Percentiles rank a stretch among this genome's conserved stretches.
phyloP scores from a whole-genome alignment of 2,888 invertebrate genomes.

The Eupithecia centaureata region DNA sequence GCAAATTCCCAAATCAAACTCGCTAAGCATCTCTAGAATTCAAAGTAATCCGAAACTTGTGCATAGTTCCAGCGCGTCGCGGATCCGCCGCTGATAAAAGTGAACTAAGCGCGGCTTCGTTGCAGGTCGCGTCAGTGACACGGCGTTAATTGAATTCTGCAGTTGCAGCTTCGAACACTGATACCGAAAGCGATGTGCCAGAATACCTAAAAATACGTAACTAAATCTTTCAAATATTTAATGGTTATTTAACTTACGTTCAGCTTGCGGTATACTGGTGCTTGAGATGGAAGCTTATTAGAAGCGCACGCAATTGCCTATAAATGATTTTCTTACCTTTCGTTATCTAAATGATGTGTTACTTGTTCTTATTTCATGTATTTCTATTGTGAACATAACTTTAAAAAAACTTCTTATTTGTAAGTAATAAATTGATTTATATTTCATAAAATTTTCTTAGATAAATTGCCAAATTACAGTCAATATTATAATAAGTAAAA shows the following conservation, averaged over 20 bases:
- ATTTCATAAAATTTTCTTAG: too few relatives aligned
- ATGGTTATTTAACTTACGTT: not conserved
- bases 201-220: conserved; percentile 12
- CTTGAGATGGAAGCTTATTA: too few relatives aligned
- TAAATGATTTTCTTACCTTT: too few relatives aligned
- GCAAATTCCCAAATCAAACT: not conserved
- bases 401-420: too few relatives aligned
- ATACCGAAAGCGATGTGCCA: not conserved
- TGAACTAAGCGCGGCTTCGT: conserved; percentile 16
- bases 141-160: conserved; percentile 38
- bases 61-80: not conserved
- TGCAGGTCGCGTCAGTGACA: conserved; percentile 35
- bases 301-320: too few relatives aligned
- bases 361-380: too few relatives aligned
- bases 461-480: too few relatives aligned
- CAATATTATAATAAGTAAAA: too few relatives aligned
- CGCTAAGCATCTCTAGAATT: not conserved
- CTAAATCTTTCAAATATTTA: not conserved
- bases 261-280: not conserved
- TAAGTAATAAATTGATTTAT: too few relatives aligned
- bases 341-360: too few relatives aligned
- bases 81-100: conserved; percentile 19
- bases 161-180: conserved; percentile 33
- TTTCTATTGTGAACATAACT: too few relatives aligned
- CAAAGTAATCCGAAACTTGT: not conserved